phyloP scores from a whole-genome alignment of 2,113 vertebrate genomes.

The Macaca mulatta region DNA sequence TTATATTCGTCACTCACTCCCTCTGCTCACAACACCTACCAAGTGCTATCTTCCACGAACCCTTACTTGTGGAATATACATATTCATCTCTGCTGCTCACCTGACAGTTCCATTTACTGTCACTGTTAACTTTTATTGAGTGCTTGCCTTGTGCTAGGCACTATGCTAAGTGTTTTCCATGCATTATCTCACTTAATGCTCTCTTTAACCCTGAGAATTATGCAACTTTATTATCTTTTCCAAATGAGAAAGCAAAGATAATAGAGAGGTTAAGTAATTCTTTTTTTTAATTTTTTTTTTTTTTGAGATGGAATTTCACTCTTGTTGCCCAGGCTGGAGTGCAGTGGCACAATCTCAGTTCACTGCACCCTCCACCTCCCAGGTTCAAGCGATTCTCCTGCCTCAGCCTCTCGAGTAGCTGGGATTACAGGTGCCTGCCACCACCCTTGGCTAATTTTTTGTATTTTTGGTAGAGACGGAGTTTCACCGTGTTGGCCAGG shows the following conservation, averaged over 20 bases:
- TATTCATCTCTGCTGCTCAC: neutral
- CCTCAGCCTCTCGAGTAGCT: too few relatives aligned
- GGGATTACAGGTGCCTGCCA: too few relatives aligned
- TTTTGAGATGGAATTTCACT: too few relatives aligned
- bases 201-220: neutral
- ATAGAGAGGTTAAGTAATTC: neutral
- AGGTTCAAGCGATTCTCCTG: too few relatives aligned
- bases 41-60: neutral
- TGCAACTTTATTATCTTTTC: neutral
- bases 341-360: too few relatives aligned
- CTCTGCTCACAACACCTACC: neutral
- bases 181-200: neutral
- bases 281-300: too few relatives aligned
- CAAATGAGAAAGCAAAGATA: neutral
- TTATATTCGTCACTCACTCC: neutral
- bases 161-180: neutral
- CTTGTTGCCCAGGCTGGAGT: too few relatives aligned
- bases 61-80: neutral
- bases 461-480: too few relatives aligned
- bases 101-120: neutral
- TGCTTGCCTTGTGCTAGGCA: neutral
- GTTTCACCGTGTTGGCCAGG: too few relatives aligned
- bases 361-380: too few relatives aligned
- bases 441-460: too few relatives aligned
- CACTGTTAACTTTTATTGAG: neutral